Conservation (phyloP, 2,888 invertebrate species). For the Steinernema hermaphroditum region DNA sequence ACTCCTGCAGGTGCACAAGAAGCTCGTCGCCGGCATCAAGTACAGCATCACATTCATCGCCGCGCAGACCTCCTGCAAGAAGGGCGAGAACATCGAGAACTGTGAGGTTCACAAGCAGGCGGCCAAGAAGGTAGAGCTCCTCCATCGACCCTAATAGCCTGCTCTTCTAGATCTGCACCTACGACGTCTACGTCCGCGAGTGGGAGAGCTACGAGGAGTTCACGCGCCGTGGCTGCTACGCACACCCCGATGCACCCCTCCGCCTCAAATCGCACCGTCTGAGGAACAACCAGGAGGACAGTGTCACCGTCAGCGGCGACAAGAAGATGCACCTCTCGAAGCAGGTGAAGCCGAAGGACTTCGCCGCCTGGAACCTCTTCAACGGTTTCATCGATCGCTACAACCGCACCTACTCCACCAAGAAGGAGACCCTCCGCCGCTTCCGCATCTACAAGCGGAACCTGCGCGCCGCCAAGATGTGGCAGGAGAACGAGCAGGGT, state of each 20-base stretch:
- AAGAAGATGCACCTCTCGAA: constrained; percentile 38
- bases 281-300: constrained; percentile 20
- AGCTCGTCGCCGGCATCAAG: constrained; percentile 45
- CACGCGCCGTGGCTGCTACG: constrained; percentile 39
- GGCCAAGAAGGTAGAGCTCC: constrained; percentile 32
- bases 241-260: background rate
- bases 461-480: constrained; percentile 48
- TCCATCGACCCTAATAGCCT: no score
- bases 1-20: constrained; percentile 42
- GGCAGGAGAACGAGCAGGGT: constrained; percentile 57
- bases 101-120: constrained; percentile 36
- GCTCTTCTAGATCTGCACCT: constrained; percentile 40
- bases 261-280: background rate
- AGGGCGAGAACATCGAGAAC: constrained; percentile 33
- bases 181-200: constrained; percentile 37
- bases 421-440: constrained; percentile 54
- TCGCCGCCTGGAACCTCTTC: constrained; percentile 58
- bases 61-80: constrained; percentile 45
- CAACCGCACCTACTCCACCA: constrained; percentile 53
- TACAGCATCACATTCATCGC: constrained; percentile 45
- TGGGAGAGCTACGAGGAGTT: constrained; percentile 46
- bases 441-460: constrained; percentile 62
- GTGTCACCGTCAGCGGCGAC: constrained; percentile 28
- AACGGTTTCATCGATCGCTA: constrained; percentile 57
- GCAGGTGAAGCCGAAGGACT: constrained; percentile 56